A percentile compares a stretch with the other conserved stretches of the same genome.
Conservation (phyloP, 2,797 vertebrate genomes). For the Malurus leucopterus region DNA sequence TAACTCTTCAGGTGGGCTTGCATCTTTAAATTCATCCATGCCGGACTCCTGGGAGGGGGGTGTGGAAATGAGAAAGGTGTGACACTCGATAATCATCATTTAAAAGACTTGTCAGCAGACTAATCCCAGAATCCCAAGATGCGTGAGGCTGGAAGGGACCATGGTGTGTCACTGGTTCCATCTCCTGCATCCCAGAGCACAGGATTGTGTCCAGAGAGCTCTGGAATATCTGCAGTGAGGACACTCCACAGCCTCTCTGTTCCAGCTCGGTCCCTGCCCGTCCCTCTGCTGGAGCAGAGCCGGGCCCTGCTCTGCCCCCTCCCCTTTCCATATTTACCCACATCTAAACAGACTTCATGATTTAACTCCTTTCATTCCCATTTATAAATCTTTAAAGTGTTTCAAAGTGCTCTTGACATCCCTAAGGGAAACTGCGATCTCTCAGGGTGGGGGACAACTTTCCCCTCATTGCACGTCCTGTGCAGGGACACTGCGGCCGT, state of each 20-base stretch:
- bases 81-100: neutral
- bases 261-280: no score
- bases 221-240: neutral
- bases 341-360: accelerated
- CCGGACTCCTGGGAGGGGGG: neutral
- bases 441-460: accelerated
- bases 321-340: no score
- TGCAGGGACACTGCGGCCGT: accelerated
- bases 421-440: accelerated
- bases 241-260: neutral
- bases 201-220: accelerated
- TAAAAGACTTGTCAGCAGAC: neutral
- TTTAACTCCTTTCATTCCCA: accelerated
- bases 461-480: accelerated
- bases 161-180: neutral
- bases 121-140: accelerated
- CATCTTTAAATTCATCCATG: slow-evolving; percentile 57
- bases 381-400: neutral
- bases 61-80: neutral
- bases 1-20: slow-evolving; percentile 42
- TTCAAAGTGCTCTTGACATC: neutral
- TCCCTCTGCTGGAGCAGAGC: no score
- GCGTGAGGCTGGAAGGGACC: neutral
- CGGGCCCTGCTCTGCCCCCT: neutral
- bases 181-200: neutral